A percentile compares a stretch with the other conserved stretches of the same genome.
These are phyloP conservation scores for Botia kubotai DNA, from an alignment of 2,797 vertebrate species.

Conservation along the genomic window DNA sequence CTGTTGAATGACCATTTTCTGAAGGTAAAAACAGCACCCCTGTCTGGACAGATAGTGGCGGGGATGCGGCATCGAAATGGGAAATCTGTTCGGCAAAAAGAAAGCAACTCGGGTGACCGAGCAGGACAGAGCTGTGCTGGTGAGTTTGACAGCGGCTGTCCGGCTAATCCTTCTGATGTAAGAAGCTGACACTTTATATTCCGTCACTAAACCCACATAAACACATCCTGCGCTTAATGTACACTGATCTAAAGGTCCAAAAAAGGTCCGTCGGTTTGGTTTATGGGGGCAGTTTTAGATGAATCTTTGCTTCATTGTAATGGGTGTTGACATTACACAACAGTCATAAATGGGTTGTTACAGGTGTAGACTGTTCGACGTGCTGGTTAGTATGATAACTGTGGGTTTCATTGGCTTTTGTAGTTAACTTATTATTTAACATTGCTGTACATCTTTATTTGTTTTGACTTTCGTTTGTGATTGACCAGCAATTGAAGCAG, in stretches of 20 bases:
- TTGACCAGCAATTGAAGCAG: slow-evolving; percentile 91
- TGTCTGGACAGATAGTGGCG: slow-evolving; percentile 36
- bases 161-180: slow-evolving; percentile 1
- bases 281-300: background rate
- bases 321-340: background rate
- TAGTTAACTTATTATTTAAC: background rate
- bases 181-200: background rate
- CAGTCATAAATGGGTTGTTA: background rate
- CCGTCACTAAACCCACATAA: background rate
- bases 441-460: too few species aligned
- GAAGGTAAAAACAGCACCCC: slow-evolving; percentile 11
- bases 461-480: slow-evolving; percentile 1
- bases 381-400: background rate
- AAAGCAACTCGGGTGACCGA: slow-evolving; percentile 90
- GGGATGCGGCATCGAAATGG: slow-evolving; percentile 79
- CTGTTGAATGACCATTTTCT: slow-evolving; percentile 1
- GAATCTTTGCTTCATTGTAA: background rate
- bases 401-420: background rate
- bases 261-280: background rate
- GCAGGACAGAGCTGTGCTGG: slow-evolving; percentile 90
- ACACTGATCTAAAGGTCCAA: too few species aligned
- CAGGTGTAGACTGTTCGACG: background rate
- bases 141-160: slow-evolving; percentile 66
- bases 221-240: background rate
- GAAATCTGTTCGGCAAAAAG: slow-evolving; percentile 90